Conservation (phyloP, 2,113 vertebrate genomes). For the Trematocara macrostoma region DNA sequence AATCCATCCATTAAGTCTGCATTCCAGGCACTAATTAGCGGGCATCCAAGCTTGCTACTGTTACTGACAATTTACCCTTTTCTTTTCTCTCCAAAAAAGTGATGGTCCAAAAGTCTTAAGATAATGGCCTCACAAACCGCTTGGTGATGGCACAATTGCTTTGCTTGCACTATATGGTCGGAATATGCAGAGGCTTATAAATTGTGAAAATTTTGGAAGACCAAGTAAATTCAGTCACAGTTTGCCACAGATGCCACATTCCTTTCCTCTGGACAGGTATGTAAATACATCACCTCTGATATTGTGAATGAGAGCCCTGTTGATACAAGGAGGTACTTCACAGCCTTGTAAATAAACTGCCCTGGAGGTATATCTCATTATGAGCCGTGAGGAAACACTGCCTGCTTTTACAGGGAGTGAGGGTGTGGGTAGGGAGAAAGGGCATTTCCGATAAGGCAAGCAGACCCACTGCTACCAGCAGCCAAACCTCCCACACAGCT, state of each 20-base stretch:
- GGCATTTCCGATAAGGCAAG: conserved; percentile 50
- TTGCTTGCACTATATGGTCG: background rate
- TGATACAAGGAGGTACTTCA: conserved; percentile 40
- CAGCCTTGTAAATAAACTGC: conserved; percentile 45
- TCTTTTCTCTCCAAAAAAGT: background rate
- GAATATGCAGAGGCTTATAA: background rate
- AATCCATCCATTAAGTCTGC: background rate
- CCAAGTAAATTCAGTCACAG: background rate
- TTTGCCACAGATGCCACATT: background rate
- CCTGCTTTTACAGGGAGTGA: conserved; percentile 32
- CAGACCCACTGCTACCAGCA: conserved; percentile 32
- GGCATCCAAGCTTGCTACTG: background rate
- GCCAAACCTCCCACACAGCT: conserved; percentile 60
- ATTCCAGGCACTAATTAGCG: background rate
- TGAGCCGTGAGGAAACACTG: conserved; percentile 44
- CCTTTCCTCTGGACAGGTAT: background rate
- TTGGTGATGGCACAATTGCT: background rate
- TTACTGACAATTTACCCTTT: background rate
- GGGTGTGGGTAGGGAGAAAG: conserved; percentile 1
- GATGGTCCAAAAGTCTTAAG: background rate
- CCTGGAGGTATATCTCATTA: conserved; percentile 57
- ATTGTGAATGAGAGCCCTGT: conserved; percentile 40
- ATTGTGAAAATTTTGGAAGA: background rate
- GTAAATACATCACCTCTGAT: conserved; percentile 15
- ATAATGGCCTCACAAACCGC: background rate